phyloP scores from a whole-genome alignment of 92 coral and sea anemone genomes.

The Porites rus region DNA sequence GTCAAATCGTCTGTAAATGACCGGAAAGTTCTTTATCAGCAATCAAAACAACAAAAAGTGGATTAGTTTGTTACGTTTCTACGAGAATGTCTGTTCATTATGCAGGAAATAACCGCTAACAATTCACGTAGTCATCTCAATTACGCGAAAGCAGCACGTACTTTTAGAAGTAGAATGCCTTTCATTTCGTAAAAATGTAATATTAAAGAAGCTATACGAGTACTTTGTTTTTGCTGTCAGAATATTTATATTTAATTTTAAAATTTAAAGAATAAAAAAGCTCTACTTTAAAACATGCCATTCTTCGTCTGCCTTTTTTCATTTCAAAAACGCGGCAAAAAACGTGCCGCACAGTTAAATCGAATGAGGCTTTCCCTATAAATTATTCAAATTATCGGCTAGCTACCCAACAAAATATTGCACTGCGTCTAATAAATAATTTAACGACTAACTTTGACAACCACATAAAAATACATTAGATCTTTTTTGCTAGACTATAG shows the following conservation, averaged over 20 bases:
- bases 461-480: background rate
- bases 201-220: background rate
- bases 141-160: conserved; percentile 30
- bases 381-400: conserved; percentile 27
- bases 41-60: conserved; percentile 4
- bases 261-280: too few relatives aligned
- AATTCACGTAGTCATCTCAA: conserved; percentile 21
- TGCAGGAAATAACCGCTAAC: conserved; percentile 8
- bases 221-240: background rate
- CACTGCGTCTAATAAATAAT: conserved; percentile 25
- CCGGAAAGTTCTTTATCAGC: conserved; percentile 66
- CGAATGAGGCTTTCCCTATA: conserved; percentile 16
- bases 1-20: conserved; percentile 51
- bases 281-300: background rate
- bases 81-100: conserved; percentile 1
- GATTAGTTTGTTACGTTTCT: conserved; percentile 1
- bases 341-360: conserved; percentile 1
- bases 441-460: conserved; percentile 8
- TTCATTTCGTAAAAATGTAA: background rate
- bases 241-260: too few relatives aligned
- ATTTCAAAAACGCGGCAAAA: background rate
- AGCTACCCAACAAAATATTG: conserved; percentile 2
- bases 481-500: too few relatives aligned
- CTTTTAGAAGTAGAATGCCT: background rate
- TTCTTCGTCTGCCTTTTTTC: background rate